Conservation (phyloP, 1,140 invertebrate genomes). For the Eurosta solidaginis region DNA sequence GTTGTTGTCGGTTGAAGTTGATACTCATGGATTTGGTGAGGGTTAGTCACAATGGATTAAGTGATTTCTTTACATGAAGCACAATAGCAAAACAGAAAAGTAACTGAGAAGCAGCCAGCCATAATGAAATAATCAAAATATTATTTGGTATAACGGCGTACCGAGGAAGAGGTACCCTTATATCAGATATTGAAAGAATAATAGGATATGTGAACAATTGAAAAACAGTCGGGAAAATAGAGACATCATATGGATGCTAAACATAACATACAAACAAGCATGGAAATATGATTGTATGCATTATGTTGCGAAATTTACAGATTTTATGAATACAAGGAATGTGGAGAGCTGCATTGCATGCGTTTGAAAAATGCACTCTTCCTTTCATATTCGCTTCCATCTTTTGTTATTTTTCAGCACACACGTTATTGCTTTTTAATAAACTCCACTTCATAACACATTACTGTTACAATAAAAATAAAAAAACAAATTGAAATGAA, state of each 20-base stretch:
- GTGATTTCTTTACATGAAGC: neutral
- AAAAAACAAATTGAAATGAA: neutral
- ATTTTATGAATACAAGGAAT: neutral
- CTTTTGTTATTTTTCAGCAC: neutral
- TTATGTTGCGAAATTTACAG: too few relatives aligned
- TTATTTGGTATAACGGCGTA: neutral
- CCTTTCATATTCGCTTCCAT: neutral
- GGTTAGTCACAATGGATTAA: slow-evolving; percentile 4
- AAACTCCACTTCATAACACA: neutral
- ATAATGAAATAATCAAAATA: slow-evolving; percentile 8
- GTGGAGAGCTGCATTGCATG: neutral
- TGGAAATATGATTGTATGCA: too few relatives aligned
- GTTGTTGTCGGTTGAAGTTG: neutral
- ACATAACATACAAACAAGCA: too few relatives aligned
- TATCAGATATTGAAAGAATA: neutral
- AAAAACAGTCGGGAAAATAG: neutral
- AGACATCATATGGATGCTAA: too few relatives aligned
- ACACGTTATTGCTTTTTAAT: slow-evolving; percentile 29
- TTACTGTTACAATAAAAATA: neutral
- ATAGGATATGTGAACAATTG: neutral
- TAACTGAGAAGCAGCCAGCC: neutral
- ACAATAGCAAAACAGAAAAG: neutral
- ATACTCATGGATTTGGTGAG: neutral
- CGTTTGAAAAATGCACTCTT: neutral
- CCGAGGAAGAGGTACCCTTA: neutral